Base-by-base conservation (phyloP, 1,140 invertebrate genomes). In the Drosophila navojoa region DNA sequence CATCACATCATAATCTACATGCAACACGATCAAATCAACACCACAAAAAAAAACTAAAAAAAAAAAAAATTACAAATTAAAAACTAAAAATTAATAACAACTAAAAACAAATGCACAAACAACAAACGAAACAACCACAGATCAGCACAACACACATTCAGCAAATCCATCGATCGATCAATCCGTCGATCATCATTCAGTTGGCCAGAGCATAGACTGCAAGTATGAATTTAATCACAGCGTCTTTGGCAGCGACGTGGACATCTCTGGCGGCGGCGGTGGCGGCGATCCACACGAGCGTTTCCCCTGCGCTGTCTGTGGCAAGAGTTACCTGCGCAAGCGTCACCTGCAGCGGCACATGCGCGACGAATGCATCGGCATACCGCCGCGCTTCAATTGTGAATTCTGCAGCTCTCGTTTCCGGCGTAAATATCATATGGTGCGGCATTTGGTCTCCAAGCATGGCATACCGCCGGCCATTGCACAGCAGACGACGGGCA, bases 311-410 rank as follows among this genome's bases (percentile, higher is more conserved):
- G 82, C 91, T 3, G 93, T 93, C 52, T 96, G 95, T 71, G 93
- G 93, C 40, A 93, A 95, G 71, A 94, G 92, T 47, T 96, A 96
- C 81, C 93, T 93, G 73, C 92, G 95, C 13, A 95, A 95, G 89
- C 94, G 95, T 60, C 94, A 94, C 9, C 79, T 95, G 54, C 94
- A 94, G 70, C 92, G 94, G 3, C 95, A 96, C 73, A 92, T 94
- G 71, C 94, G 94, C 10, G 95, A 95, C 90, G 95, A 95, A 81
- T 95, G 95, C 86, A 92, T 93, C 32, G 94, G 94, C 54, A 94
- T 95, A 32, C 94, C 94, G 66, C 95, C 95, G 13, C 93, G 94
- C 32, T 96, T 96, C 74, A 93, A 93, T 16, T 95, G 95, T 78
- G 93, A 94, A 7, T 93, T 95, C 74, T 95, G 95, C 86, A 81